Conservation (phyloP, 2,113 vertebrate genomes). For the Poecile atricapillus region DNA sequence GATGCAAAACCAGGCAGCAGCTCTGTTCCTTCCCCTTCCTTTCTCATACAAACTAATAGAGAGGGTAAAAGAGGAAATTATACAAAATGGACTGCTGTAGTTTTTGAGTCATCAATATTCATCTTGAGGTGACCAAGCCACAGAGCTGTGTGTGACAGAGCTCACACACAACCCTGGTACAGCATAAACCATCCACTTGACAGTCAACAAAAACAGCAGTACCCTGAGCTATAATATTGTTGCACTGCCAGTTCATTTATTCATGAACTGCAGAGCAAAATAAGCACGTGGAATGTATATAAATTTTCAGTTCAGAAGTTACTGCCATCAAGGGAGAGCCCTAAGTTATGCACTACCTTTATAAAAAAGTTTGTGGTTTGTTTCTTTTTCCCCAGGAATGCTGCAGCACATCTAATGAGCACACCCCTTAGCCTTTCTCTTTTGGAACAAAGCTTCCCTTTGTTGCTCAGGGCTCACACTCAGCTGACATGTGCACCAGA, state of each 20-base stretch:
- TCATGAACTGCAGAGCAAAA: conserved; percentile 60
- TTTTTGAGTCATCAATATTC: not conserved
- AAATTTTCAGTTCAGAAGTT: conserved; percentile 56
- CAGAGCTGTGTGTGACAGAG: not conserved
- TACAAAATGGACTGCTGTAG: not conserved
- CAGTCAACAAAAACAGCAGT: not conserved
- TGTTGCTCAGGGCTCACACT: not conserved
- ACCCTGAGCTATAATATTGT: not conserved
- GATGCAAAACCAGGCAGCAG: not conserved
- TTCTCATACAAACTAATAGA: not conserved
- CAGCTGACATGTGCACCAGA: not conserved
- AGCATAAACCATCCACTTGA: not conserved
- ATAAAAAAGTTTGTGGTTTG: not conserved
- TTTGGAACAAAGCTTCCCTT: not conserved
- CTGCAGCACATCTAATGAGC: conserved; percentile 33
- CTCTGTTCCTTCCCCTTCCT: not conserved
- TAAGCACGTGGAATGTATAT: conserved; percentile 45
- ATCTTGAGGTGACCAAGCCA: not conserved
- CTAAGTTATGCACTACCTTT: conserved; percentile 40
- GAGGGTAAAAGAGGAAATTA: not conserved
- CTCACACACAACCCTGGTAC: not conserved
- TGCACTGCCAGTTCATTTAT: conserved; percentile 52
- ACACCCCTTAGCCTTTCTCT: not conserved
- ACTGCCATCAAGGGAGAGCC: conserved; percentile 43
- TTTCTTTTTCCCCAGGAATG: not conserved